Evolutionary conservation across 2,888 invertebrate species (phyloP).

Genomic region (Vannuccia rotundouncinata): DNA sequence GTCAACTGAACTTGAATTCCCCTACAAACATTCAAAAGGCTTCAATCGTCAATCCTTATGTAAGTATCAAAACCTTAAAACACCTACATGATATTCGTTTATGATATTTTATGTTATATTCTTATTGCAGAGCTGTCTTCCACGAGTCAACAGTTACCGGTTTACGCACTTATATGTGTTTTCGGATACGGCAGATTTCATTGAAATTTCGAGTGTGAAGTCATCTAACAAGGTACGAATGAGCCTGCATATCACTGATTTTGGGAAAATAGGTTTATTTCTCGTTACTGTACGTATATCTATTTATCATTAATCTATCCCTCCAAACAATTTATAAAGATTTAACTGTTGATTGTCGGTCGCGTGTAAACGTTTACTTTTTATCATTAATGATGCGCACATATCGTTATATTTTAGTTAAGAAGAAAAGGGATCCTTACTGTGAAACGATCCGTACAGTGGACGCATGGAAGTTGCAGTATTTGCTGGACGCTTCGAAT

Average conservation of each 20-base stretch:
- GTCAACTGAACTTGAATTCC: too few species aligned
- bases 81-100: neutral
- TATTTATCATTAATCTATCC: neutral
- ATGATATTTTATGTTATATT: neutral
- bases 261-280: neutral
- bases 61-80: neutral
- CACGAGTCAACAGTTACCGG: neutral
- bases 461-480: neutral
- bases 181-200: neutral
- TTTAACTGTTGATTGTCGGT: neutral
- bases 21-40: too few species aligned
- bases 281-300: neutral
- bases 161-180: neutral
- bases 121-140: neutral
- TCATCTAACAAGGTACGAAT: neutral
- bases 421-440: neutral
- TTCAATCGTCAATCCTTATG: neutral
- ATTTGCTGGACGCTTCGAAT: too few species aligned
- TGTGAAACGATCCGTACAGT: neutral
- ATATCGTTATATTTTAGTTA: neutral
- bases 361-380: neutral
- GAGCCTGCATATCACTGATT: neutral
- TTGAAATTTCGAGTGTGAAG: neutral
- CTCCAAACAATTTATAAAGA: neutral
- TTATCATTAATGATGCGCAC: neutral